Evolutionary conservation across 1,140 invertebrate genomes (phyloP).

Genomic region (Portunus trituberculatus): DNA sequence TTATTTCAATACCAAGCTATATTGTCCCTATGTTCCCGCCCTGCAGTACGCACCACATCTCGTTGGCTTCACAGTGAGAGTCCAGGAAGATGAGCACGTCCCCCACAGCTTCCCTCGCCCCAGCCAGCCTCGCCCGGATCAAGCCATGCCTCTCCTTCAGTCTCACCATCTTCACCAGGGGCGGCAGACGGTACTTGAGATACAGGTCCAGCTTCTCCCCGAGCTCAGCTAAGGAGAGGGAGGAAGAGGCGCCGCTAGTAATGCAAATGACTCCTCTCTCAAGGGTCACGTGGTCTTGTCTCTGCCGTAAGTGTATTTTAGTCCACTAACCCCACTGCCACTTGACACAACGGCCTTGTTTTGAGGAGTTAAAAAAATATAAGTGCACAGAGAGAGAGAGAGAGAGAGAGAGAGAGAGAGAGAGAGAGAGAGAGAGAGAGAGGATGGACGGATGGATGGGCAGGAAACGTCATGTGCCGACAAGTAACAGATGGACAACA

Average conservation of each 20-base stretch:
- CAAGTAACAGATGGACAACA: no score
- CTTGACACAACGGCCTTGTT: no score
- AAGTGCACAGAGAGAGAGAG: not conserved
- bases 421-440: not conserved
- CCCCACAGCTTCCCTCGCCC: constrained; percentile 88
- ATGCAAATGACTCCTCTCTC: no score
- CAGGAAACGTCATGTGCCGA: not conserved
- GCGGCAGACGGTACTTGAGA: constrained; percentile 83
- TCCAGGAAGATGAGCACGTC: constrained; percentile 96
- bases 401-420: constrained; percentile 42
- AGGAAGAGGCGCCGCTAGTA: no score
- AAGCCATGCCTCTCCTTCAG: constrained; percentile 89
- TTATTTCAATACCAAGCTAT: no score
- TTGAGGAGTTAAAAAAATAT: no score
- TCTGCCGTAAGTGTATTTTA: no score
- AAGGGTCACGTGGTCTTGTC: no score
- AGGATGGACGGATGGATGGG: no score
- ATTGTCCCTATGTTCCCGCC: no score
- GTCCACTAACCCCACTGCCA: no score
- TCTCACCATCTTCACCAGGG: constrained; percentile 88
- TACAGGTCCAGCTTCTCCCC: constrained; percentile 90
- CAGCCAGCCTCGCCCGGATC: constrained; percentile 91
- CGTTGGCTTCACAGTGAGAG: constrained; percentile 92
- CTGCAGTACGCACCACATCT: constrained; percentile 70
- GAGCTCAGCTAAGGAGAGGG: constrained; percentile 84